Conservation (phyloP, 2,888 invertebrate genomes). For the Ischnura elegans region DNA sequence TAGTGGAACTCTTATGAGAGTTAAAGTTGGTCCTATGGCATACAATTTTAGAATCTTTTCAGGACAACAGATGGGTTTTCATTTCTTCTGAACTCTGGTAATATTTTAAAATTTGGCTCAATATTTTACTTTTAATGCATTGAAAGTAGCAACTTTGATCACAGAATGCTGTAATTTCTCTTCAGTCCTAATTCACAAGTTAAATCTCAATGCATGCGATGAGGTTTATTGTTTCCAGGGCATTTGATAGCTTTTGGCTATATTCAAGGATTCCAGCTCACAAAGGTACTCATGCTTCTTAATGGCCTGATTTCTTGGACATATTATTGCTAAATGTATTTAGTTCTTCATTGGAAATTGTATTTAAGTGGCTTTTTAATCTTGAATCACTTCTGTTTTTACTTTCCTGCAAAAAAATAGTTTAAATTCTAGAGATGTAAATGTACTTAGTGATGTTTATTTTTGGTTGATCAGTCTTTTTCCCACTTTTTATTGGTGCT, state of each 20-base stretch:
- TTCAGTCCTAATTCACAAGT: background rate
- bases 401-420: too few relatives aligned
- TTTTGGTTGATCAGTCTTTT: too few relatives aligned
- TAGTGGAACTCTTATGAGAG: background rate
- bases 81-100: background rate
- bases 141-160: background rate
- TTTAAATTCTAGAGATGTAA: too few relatives aligned
- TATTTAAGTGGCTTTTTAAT: too few relatives aligned
- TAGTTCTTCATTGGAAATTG: too few relatives aligned
- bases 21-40: background rate
- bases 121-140: background rate
- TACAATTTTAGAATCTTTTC: background rate
- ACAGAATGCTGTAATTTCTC: background rate
- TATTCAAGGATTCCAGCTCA: background rate
- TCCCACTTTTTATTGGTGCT: too few relatives aligned
- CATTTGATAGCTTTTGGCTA: background rate
- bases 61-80: background rate
- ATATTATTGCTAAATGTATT: too few relatives aligned
- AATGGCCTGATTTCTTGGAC: too few relatives aligned
- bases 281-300: background rate
- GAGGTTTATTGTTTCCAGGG: background rate
- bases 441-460: too few relatives aligned
- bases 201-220: background rate
- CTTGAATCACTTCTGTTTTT: too few relatives aligned
- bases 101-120: background rate